phyloP scores from a whole-genome alignment of 1,140 invertebrate genomes.

The Drosophila ambigua region DNA sequence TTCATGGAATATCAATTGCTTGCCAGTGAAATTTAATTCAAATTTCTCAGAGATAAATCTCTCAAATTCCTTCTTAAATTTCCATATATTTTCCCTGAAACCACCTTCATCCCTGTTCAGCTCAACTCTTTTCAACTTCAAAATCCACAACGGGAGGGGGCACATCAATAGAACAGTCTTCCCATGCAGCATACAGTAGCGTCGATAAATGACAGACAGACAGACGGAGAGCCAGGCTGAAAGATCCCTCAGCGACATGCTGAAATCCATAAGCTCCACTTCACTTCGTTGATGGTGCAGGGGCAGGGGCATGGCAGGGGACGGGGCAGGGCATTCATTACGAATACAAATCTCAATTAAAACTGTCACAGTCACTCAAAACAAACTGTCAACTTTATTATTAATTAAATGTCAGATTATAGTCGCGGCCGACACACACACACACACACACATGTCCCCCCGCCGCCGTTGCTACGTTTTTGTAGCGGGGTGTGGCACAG shows the following conservation, averaged over 20 bases:
- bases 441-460: too few species aligned
- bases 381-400: constrained; percentile 83
- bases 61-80: too few species aligned
- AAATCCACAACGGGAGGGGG: background rate
- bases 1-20: too few species aligned
- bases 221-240: background rate
- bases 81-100: too few species aligned
- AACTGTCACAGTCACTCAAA: constrained; percentile 82
- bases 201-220: background rate
- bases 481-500: constrained; percentile 20
- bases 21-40: too few species aligned
- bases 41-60: too few species aligned
- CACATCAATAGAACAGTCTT: background rate
- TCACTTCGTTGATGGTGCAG: background rate
- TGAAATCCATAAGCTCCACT: constrained; percentile 37
- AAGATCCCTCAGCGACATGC: background rate
- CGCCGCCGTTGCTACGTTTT: background rate
- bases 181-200: constrained; percentile 11
- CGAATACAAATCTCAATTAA: constrained; percentile 80
- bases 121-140: too few species aligned
- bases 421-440: constrained; percentile 55
- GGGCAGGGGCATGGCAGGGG: too few species aligned
- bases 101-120: too few species aligned
- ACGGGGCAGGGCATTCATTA: constrained; percentile 34
- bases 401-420: constrained; percentile 83